Evolutionary conservation across 1,140 invertebrate genomes (phyloP).

Genomic region (Charaxes varanes): DNA sequence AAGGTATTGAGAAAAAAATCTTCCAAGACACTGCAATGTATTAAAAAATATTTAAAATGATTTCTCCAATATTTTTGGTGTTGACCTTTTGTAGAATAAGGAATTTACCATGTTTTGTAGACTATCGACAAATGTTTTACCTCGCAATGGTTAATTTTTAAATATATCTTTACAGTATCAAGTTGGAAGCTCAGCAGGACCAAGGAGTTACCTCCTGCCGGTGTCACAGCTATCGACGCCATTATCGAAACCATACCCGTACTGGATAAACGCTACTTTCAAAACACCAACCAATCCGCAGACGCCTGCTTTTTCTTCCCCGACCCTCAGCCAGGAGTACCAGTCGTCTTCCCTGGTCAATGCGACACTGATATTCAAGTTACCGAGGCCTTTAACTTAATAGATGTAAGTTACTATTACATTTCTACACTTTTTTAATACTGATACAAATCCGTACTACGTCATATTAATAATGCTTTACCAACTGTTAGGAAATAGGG

Average conservation of each 20-base stretch:
- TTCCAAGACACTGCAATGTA: too few relatives aligned
- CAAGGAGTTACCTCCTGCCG: slow-evolving; percentile 24
- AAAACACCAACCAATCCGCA: slow-evolving; percentile 24
- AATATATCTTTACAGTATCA: slow-evolving; percentile 38
- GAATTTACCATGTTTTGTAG: too few relatives aligned
- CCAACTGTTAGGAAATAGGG: too few relatives aligned
- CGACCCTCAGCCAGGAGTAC: slow-evolving; percentile 29
- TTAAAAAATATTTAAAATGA: too few relatives aligned
- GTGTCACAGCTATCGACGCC: slow-evolving; percentile 21
- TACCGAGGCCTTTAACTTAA: slow-evolving; percentile 26
- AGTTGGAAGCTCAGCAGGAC: slow-evolving; percentile 53
- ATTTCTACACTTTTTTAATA: too few relatives aligned
- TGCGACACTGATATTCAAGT: slow-evolving; percentile 30
- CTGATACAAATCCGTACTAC: too few relatives aligned
- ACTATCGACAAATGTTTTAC: too few relatives aligned
- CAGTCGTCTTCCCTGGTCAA: slow-evolving; percentile 40
- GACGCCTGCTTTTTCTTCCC: slow-evolving; percentile 51
- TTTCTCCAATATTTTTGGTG: too few relatives aligned
- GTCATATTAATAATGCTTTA: too few relatives aligned
- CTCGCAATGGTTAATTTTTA: too few relatives aligned
- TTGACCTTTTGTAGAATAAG: too few relatives aligned
- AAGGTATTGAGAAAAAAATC: too few relatives aligned
- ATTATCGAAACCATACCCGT: slow-evolving; percentile 27
- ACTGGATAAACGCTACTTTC: slow-evolving; percentile 36
- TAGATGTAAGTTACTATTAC: slow-evolving; percentile 26